phyloP scores from a whole-genome alignment of 2,888 invertebrate genomes.

The Gastrophysa polygoni region DNA sequence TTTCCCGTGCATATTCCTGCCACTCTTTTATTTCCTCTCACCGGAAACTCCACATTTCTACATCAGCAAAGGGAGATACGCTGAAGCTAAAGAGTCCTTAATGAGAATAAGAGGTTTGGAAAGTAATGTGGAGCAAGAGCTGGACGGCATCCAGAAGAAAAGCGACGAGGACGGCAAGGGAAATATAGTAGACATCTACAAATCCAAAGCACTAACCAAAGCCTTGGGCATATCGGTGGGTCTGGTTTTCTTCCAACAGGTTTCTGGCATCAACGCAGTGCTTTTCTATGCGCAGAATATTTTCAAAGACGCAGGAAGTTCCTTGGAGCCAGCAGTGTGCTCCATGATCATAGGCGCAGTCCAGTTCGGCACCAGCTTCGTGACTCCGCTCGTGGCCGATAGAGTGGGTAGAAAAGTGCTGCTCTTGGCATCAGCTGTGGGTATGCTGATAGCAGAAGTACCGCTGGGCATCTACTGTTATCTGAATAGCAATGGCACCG shows the following conservation, averaged over 20 bases:
- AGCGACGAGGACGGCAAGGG: constrained; percentile 58
- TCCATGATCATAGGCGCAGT: constrained; percentile 81
- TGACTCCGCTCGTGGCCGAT: constrained; percentile 79
- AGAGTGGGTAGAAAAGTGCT: constrained; percentile 75
- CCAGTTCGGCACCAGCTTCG: constrained; percentile 74
- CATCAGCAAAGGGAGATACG: constrained; percentile 63
- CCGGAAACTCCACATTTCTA: constrained; percentile 83
- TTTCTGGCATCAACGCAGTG: constrained; percentile 80
- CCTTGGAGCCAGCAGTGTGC: constrained; percentile 63
- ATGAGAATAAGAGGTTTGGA: constrained; percentile 70
- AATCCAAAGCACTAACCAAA: constrained; percentile 72
- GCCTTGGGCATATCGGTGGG: constrained; percentile 76
- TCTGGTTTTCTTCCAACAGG: constrained; percentile 81
- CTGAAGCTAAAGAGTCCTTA: constrained; percentile 70
- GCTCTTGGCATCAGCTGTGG: constrained; percentile 71
- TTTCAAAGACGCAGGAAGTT: constrained; percentile 70
- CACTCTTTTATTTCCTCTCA: constrained; percentile 72
- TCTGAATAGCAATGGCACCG: constrained; percentile 55
- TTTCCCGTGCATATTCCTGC: constrained; percentile 55
- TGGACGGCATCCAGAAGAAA: constrained; percentile 55
- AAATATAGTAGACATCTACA: constrained; percentile 50
- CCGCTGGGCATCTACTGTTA: constrained; percentile 66
- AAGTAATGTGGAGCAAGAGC: constrained; percentile 66
- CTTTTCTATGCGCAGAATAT: constrained; percentile 78
- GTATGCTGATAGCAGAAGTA: constrained; percentile 61